These are phyloP conservation scores for Dugesia japonica DNA, from an alignment of 2,888 invertebrate genomes.

Conservation along the genomic window DNA sequence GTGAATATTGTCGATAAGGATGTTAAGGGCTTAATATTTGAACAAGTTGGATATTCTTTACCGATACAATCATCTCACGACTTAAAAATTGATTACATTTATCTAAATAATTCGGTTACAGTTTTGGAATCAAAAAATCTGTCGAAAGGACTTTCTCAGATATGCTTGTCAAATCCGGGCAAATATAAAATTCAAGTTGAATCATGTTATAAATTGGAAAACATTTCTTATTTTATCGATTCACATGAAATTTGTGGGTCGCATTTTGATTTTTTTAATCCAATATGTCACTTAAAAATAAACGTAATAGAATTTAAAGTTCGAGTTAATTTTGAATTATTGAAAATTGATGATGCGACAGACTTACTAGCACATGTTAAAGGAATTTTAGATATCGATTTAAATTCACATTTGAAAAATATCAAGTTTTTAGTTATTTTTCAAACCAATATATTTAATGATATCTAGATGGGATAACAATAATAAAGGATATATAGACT, in stretches of 20 bases:
- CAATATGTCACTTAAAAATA: not conserved
- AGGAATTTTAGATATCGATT: not conserved
- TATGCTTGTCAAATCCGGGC: slow-evolving; percentile 59
- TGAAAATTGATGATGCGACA: not conserved
- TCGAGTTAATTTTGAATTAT: not conserved
- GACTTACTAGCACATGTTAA: not conserved
- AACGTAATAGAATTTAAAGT: not conserved
- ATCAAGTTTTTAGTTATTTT: not conserved
- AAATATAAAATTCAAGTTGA: slow-evolving; percentile 52
- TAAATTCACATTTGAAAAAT: not conserved
- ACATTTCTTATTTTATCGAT: not conserved
- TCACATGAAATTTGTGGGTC: not conserved
- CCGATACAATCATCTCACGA: slow-evolving; percentile 60
- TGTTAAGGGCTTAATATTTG: slow-evolving; percentile 55
- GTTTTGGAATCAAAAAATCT: slow-evolving; percentile 42
- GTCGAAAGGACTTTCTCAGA: slow-evolving; percentile 56
- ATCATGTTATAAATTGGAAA: slow-evolving; percentile 65
- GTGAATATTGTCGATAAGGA: slow-evolving; percentile 48
- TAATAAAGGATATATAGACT: not conserved
- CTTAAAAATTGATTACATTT: slow-evolving; percentile 46
- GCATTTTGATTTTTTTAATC: not conserved
- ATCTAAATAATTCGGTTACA: not conserved
- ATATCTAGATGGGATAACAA: not conserved
- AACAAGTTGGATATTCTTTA: slow-evolving; percentile 64
- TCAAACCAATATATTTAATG: too few relatives aligned